phyloP scores from a whole-genome alignment of 2,113 vertebrate species.

The Austrofundulus limnaeus region DNA sequence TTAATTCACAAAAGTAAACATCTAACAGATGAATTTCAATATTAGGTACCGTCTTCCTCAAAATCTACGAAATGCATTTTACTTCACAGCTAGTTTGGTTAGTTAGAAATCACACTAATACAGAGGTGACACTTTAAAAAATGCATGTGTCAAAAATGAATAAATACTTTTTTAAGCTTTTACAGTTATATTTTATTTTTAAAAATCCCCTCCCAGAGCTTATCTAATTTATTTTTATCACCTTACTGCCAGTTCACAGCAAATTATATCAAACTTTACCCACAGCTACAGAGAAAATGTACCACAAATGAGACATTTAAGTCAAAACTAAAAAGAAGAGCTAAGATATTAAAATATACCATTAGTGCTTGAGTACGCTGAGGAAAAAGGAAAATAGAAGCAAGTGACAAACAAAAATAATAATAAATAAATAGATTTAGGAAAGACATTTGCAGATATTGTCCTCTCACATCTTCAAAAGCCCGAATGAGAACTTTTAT shows the following conservation, averaged over 20 bases:
- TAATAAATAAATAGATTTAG: constrained; percentile 9
- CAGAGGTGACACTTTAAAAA: no score
- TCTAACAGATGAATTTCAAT: background rate
- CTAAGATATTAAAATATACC: constrained; percentile 16
- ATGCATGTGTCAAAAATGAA: no score
- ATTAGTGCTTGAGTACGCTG: background rate
- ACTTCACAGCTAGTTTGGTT: background rate
- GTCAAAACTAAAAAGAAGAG: constrained; percentile 35
- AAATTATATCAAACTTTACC: constrained; percentile 70
- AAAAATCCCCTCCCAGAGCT: constrained; percentile 53
- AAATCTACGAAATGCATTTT: background rate
- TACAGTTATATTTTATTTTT: constrained; percentile 28
- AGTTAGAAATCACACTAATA: no score
- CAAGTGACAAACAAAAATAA: constrained; percentile 2
- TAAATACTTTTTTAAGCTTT: constrained; percentile 2
- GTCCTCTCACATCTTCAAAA: background rate
- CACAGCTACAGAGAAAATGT: constrained; percentile 50
- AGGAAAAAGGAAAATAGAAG: constrained; percentile 7
- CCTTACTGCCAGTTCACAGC: constrained; percentile 65
- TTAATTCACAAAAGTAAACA: background rate
- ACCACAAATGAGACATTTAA: constrained; percentile 45
- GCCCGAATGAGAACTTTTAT: background rate
- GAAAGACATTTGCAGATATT: background rate
- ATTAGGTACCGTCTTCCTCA: background rate
- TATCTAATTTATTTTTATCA: constrained; percentile 59